Conservation (phyloP, 1,140 invertebrate genomes). For the Penaeus chinensis region DNA sequence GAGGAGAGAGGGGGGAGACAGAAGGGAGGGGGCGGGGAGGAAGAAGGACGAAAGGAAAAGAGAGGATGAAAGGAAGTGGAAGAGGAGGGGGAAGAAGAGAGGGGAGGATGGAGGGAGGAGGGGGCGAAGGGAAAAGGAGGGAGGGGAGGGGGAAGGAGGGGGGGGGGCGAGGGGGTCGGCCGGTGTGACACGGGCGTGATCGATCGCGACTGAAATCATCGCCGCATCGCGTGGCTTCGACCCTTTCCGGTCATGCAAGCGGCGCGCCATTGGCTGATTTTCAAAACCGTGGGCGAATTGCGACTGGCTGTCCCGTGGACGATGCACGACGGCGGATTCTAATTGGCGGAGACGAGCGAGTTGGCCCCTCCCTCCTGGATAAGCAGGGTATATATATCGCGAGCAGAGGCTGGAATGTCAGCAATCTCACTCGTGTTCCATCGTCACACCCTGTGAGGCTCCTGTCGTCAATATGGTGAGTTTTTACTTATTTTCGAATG, state of each 20-base stretch:
- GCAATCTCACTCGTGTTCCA: slow-evolving; percentile 52
- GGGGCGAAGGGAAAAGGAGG: too few species aligned
- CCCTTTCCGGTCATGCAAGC: neutral
- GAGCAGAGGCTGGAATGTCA: slow-evolving; percentile 3
- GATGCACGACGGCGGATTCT: neutral
- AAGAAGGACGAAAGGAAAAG: too few species aligned
- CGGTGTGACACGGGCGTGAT: slow-evolving; percentile 1
- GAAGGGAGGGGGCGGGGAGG: too few species aligned
- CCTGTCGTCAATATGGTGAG: slow-evolving; percentile 32
- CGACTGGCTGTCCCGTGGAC: neutral
- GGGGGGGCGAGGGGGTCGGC: neutral
- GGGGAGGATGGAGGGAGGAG: too few species aligned
- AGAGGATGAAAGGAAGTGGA: too few species aligned
- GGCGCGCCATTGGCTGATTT: neutral
- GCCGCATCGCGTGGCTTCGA: slow-evolving; percentile 38
- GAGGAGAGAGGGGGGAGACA: too few species aligned
- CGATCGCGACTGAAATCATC: slow-evolving; percentile 28
- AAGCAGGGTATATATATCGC: slow-evolving; percentile 13
- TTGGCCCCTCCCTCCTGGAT: slow-evolving; percentile 11
- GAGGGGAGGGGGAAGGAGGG: neutral
- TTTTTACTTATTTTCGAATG: neutral
- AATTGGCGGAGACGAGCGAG: neutral
- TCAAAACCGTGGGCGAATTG: neutral
- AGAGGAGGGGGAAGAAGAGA: too few species aligned
- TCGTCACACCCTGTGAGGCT: slow-evolving; percentile 45